Conservation (phyloP, 2,113 vertebrate genomes). For the Embiotoca jacksoni region DNA sequence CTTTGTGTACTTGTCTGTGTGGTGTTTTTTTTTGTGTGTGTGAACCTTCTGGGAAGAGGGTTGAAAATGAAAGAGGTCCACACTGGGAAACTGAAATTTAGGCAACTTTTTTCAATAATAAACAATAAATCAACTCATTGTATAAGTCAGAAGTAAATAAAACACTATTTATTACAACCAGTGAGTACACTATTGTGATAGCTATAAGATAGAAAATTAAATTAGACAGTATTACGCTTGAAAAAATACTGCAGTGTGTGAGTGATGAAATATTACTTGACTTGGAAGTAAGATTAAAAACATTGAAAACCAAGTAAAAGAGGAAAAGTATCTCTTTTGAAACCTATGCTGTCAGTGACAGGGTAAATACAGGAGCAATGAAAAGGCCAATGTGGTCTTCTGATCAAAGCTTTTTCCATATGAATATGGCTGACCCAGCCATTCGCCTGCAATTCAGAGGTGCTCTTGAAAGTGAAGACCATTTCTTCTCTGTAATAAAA, state of each 20-base stretch:
- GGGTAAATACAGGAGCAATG: slow-evolving; percentile 23
- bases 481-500: slow-evolving; percentile 57
- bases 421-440: slow-evolving; percentile 43
- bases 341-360: slow-evolving; percentile 12
- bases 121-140: neutral
- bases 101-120: neutral
- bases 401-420: slow-evolving; percentile 45
- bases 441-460: slow-evolving; percentile 37
- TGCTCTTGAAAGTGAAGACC: slow-evolving; percentile 56
- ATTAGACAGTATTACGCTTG: neutral
- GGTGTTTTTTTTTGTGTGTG: neutral
- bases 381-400: slow-evolving; percentile 39
- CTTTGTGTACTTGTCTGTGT: slow-evolving; percentile 23
- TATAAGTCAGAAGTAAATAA: neutral
- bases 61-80: neutral
- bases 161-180: neutral
- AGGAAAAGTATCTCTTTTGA: slow-evolving; percentile 38
- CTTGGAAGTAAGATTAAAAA: slow-evolving; percentile 23
- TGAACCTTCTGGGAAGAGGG: neutral
- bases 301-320: slow-evolving; percentile 5
- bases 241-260: neutral
- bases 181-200: neutral
- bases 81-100: neutral
- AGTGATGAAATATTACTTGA: slow-evolving; percentile 5
- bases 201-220: neutral